phyloP scores from a whole-genome alignment of 2,797 vertebrate species.

The Lacerta bilineata region DNA sequence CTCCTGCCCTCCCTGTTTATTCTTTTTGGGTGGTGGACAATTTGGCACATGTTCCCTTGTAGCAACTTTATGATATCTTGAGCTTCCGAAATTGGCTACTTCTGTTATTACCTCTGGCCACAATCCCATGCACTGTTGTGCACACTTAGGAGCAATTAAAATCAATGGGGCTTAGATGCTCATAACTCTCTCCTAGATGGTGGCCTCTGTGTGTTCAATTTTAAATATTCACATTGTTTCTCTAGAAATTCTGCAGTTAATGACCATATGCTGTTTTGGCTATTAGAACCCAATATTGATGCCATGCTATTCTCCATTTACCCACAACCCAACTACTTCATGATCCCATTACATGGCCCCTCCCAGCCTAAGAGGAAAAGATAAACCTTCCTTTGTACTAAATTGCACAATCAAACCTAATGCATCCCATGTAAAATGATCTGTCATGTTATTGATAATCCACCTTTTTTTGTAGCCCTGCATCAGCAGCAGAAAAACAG shows the following conservation, averaged over 20 bases:
- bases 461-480: not conserved
- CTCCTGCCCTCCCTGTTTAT: not conserved
- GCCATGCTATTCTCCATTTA: not conserved
- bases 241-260: not conserved
- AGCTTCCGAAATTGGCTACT: conserved; percentile 27
- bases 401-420: not conserved
- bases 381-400: not conserved
- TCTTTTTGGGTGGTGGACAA: conserved; percentile 8
- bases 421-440: not conserved
- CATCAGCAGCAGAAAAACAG: not conserved
- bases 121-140: conserved; percentile 16
- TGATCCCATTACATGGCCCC: not conserved
- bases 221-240: not conserved
- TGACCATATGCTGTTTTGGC: not conserved
- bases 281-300: not conserved
- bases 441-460: not conserved
- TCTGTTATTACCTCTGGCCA: conserved; percentile 20
- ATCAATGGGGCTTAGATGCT: conserved; percentile 19
- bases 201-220: not conserved
- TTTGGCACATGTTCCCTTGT: not conserved
- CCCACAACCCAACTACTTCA: not conserved
- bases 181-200: not conserved
- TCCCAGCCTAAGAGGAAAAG: not conserved
- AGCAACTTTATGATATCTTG: not conserved
- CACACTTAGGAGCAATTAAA: conserved; percentile 26